These are phyloP conservation scores for Delphinus delphis DNA, from an alignment of 2,113 vertebrate genomes.

Conservation along the genomic window DNA sequence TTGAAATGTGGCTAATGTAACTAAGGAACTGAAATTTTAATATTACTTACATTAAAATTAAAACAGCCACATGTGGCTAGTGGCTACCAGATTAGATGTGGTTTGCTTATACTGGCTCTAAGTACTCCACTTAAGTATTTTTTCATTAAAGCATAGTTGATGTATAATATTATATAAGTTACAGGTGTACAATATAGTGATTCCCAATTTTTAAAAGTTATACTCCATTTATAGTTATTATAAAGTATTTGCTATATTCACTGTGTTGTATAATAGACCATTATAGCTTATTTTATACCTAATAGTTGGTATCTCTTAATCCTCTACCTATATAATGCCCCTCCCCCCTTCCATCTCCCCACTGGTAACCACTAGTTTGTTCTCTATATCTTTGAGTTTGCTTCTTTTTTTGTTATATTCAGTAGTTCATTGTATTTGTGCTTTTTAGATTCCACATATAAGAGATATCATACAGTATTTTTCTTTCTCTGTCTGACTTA, in stretches of 20 bases:
- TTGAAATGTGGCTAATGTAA: background rate
- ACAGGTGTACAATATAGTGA: background rate
- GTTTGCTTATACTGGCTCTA: conserved; percentile 26
- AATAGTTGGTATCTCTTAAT: background rate
- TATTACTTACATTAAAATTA: background rate
- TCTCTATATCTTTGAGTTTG: background rate
- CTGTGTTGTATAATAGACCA: background rate
- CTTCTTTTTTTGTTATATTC: background rate
- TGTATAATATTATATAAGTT: background rate
- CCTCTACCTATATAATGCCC: background rate
- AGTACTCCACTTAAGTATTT: background rate
- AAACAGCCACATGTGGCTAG: background rate
- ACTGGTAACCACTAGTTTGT: background rate
- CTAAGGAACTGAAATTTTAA: background rate
- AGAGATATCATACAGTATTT: background rate
- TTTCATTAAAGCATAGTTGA: background rate
- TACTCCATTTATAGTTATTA: background rate
- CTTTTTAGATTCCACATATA: background rate
- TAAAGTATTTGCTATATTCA: background rate
- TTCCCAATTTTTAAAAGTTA: background rate
- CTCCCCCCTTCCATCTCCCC: background rate
- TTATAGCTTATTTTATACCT: background rate
- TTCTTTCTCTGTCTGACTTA: background rate
- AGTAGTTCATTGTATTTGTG: background rate
- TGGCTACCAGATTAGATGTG: background rate